Base-by-base conservation (phyloP, 2,113 vertebrate genomes). In the Oncorhynchus kisutch region DNA sequence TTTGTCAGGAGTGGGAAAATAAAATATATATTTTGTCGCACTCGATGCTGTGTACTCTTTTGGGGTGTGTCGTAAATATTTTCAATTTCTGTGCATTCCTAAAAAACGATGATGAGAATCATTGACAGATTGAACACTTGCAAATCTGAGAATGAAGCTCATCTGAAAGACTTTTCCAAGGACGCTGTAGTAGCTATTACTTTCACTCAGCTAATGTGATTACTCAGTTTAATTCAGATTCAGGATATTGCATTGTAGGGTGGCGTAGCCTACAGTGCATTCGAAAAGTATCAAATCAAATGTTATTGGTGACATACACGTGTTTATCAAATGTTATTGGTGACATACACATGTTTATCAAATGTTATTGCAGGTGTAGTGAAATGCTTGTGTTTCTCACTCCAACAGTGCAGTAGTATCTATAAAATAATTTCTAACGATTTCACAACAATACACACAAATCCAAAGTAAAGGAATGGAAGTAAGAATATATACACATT, bases 31-130 rank as follows among this genome's bases (percentile, higher is more conserved):
- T 78, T 72, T 82, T 0, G 57, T 69, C 73, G 78, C 79, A 79
- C 79, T 34, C 6, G 6, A 16, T 45, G 45, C 70, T 77, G 78
- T 77, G 70, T 75, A 80, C 77, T 80, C 84, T 82, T 90, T 88
- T 85, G 77, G 75, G 84, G 80, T 86, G 88, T 88, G 89, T 87
- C 88, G 79, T 85, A 90, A 83, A 88, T 91, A 88, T 88, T 89
- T 92, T 91, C 87, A 79, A 89, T 90, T 90, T 90, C 89, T 82
- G 80, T 88, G 88, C 90, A 86, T 67, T 12, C 9, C 7, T 0
- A 29, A 29, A 24, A 24, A 14, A 89, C 87, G 85, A 81, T 82
- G 90, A 91, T 87, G 87, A 89, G 81, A 84, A 84, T 82, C 84
- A 88, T 86, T 83, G 78, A 74, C 81, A 87, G 88, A 89, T 88